Percentiles rank a stretch among this genome's conserved stretches.
Conservation (phyloP, 2,888 invertebrate species). For the Drosophila cognata region DNA sequence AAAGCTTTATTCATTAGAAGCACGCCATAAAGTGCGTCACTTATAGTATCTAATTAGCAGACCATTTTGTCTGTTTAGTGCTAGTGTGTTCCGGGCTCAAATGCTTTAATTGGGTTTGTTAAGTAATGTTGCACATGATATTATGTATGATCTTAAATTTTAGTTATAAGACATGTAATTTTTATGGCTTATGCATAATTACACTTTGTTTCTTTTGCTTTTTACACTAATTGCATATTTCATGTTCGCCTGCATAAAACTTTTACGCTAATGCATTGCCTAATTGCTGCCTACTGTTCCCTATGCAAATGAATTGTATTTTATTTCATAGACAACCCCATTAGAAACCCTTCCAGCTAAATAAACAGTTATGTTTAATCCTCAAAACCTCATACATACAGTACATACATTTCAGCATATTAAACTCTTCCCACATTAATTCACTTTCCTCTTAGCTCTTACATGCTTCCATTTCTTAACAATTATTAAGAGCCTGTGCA, state of each 20-base stretch:
- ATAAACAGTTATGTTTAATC: not conserved
- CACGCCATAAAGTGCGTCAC: conserved; percentile 10
- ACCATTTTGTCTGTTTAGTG: too few relatives aligned
- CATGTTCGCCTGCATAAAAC: conserved; percentile 42
- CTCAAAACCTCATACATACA: not conserved
- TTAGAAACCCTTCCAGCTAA: conserved; percentile 33
- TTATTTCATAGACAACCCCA: conserved; percentile 27
- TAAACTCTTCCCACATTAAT: conserved; percentile 2
- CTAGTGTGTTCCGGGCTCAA: not conserved
- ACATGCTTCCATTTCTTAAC: conserved; percentile 1
- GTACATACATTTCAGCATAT: not conserved
- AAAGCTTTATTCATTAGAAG: conserved; percentile 34
- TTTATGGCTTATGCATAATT: not conserved
- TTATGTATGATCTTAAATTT: conserved; percentile 15
- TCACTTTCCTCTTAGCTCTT: conserved; percentile 17
- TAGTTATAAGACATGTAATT: not conserved
- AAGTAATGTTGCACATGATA: conserved; percentile 12
- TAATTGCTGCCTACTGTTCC: conserved; percentile 30
- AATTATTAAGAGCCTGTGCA: not conserved
- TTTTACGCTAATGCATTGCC: conserved; percentile 4
- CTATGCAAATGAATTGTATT: conserved; percentile 37
- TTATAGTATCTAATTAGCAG: conserved; percentile 42
- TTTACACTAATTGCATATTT: conserved; percentile 41
- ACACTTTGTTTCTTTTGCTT: conserved; percentile 28
- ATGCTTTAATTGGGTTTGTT: not conserved